Evolutionary conservation across 2,797 vertebrate species (phyloP).

Genomic region (Phalanger gymnotis): DNA sequence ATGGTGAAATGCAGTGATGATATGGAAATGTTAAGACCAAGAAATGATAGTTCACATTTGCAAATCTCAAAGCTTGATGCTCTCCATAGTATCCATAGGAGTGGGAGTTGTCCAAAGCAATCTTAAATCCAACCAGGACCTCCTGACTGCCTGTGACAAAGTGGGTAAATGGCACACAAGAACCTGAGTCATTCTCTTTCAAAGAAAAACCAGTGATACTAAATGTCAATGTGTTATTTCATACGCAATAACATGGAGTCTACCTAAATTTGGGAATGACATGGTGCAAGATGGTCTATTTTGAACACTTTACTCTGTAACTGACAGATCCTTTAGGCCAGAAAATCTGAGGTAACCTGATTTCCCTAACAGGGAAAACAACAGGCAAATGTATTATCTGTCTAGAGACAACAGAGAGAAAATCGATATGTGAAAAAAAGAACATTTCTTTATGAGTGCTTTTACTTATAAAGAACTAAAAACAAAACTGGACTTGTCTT

Average conservation of each 20-base stretch:
- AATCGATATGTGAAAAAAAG: slow-evolving; percentile 42
- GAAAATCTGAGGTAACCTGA: slow-evolving; percentile 3
- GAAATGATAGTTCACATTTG: background rate
- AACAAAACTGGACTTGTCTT: background rate
- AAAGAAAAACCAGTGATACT: background rate
- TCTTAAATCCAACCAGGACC: background rate
- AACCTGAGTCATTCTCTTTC: background rate
- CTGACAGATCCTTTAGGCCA: background rate
- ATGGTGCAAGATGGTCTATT: background rate
- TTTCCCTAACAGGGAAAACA: slow-evolving; percentile 36
- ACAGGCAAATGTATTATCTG: slow-evolving; percentile 46
- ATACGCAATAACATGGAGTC: background rate
- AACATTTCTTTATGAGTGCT: slow-evolving; percentile 57
- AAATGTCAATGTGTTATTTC: background rate
- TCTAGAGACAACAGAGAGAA: slow-evolving; percentile 62
- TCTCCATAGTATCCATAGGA: background rate
- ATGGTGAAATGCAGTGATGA: background rate
- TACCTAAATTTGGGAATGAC: background rate
- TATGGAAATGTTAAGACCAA: background rate
- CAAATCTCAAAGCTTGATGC: background rate
- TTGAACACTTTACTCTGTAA: background rate
- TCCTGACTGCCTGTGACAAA: background rate
- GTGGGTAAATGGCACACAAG: background rate
- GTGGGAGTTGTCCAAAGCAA: background rate
- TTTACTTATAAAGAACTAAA: slow-evolving; percentile 54